Conservation (phyloP, 2,888 invertebrate species). For the Dysmachus trigonus region DNA sequence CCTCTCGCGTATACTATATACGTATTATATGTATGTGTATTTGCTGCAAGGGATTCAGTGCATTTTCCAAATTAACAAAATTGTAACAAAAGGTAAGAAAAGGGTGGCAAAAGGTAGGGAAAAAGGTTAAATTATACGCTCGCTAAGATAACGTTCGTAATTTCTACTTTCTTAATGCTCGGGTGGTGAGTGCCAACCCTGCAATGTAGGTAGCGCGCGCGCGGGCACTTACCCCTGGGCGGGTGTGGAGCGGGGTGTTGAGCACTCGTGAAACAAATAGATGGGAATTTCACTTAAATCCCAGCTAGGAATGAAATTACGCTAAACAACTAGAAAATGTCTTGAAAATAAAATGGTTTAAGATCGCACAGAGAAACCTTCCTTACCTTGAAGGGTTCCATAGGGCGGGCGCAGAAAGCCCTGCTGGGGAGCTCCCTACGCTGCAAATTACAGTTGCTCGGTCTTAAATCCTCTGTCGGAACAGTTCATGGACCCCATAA, state of each 20-base stretch:
- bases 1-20: not conserved
- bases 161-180: slow-evolving; percentile 35
- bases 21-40: not conserved
- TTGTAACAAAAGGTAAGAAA: slow-evolving; percentile 29
- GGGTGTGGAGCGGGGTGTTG: not conserved
- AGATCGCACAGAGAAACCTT: not conserved
- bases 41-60: not conserved
- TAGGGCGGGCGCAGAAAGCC: not conserved
- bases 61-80: slow-evolving; percentile 34
- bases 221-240: not conserved
- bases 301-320: slow-evolving; percentile 37
- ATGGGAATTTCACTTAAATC: slow-evolving; percentile 38
- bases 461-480: slow-evolving; percentile 18
- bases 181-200: not conserved
- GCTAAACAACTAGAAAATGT: slow-evolving; percentile 38
- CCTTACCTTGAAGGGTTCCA: not conserved
- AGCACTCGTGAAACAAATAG: slow-evolving; percentile 17
- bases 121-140: slow-evolving; percentile 33
- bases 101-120: slow-evolving; percentile 11
- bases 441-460: slow-evolving; percentile 31
- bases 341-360: slow-evolving; percentile 38
- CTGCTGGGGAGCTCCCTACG: not conserved
- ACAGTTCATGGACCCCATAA: slow-evolving; percentile 26
- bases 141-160: slow-evolving; percentile 27
- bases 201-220: not conserved